These are phyloP conservation scores for Cepphus grylle DNA, from an alignment of 2,113 vertebrate species.

Conservation along the genomic window DNA sequence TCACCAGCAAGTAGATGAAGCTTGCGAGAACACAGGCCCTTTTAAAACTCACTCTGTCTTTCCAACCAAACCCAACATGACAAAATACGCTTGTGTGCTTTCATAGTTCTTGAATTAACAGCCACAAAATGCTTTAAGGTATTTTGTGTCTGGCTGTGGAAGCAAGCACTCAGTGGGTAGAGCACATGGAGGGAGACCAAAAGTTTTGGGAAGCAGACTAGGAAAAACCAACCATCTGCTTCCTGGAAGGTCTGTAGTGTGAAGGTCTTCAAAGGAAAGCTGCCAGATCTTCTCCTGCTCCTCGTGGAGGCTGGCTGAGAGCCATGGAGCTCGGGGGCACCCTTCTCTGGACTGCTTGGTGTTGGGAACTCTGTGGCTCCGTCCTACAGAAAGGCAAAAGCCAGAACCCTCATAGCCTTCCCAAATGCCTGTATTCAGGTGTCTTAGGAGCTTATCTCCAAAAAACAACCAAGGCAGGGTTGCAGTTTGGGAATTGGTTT, in stretches of 20 bases:
- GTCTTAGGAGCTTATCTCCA: not conserved
- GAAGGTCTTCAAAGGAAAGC: not conserved
- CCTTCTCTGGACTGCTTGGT: not conserved
- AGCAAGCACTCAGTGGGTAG: not conserved
- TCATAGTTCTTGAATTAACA: not conserved
- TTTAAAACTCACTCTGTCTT: not conserved
- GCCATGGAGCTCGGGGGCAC: not conserved
- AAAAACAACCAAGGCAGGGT: not conserved
- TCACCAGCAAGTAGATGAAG: not conserved
- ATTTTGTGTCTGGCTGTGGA: not conserved
- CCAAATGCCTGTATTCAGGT: not conserved
- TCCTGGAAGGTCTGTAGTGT: not conserved
- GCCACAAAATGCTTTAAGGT: not conserved
- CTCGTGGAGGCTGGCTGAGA: not conserved
- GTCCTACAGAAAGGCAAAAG: not conserved
- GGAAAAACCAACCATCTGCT: not conserved
- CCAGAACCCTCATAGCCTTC: not conserved
- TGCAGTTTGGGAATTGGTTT: not conserved
- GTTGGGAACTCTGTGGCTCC: not conserved
- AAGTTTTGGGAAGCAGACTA: not conserved
- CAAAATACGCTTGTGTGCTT: accelerated
- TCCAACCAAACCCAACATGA: not conserved
- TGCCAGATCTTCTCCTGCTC: not conserved
- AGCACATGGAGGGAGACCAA: not conserved
- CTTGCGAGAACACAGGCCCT: not conserved